These are phyloP conservation scores for Drosophila greeni DNA, from an alignment of 2,888 invertebrate genomes.

Conservation along the genomic window DNA sequence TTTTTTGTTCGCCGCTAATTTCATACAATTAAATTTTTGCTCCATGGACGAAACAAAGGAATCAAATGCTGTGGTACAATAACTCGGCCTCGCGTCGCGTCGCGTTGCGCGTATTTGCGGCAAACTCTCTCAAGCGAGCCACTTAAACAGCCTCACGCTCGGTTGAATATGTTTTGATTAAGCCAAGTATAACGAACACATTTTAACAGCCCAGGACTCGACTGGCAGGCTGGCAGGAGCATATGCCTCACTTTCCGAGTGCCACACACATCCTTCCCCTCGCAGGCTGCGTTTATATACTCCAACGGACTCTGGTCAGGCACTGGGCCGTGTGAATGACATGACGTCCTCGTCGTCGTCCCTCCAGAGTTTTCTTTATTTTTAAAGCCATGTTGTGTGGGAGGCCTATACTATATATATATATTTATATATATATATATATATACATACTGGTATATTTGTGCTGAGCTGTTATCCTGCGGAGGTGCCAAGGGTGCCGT, in stretches of 20 bases:
- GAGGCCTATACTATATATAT: background rate
- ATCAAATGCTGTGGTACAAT: slow-evolving; percentile 70
- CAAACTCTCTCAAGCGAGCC: slow-evolving; percentile 68
- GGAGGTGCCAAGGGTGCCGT: slow-evolving; percentile 1
- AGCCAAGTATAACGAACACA: slow-evolving; percentile 72
- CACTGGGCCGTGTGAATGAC: slow-evolving; percentile 47
- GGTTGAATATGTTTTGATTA: slow-evolving; percentile 72
- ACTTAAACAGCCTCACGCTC: slow-evolving; percentile 71
- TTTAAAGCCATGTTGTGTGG: slow-evolving; percentile 42
- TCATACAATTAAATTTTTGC: slow-evolving; percentile 66
- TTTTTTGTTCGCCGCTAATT: slow-evolving; percentile 49
- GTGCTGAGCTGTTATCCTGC: slow-evolving; percentile 11
- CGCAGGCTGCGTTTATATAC: slow-evolving; percentile 58
- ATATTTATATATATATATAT: background rate
- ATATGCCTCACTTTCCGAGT: slow-evolving; percentile 32
- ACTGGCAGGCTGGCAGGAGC: background rate
- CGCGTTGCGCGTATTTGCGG: slow-evolving; percentile 59
- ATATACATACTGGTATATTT: background rate
- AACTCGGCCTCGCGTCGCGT: slow-evolving; percentile 47
- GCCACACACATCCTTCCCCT: background rate
- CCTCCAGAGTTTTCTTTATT: slow-evolving; percentile 46
- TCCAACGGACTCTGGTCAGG: slow-evolving; percentile 58
- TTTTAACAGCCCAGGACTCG: slow-evolving; percentile 39
- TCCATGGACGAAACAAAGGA: slow-evolving; percentile 58
- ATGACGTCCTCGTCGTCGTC: slow-evolving; percentile 42